Evolutionary conservation across 2,797 vertebrate genomes (phyloP).

Genomic region (Labeo calbasu): DNA sequence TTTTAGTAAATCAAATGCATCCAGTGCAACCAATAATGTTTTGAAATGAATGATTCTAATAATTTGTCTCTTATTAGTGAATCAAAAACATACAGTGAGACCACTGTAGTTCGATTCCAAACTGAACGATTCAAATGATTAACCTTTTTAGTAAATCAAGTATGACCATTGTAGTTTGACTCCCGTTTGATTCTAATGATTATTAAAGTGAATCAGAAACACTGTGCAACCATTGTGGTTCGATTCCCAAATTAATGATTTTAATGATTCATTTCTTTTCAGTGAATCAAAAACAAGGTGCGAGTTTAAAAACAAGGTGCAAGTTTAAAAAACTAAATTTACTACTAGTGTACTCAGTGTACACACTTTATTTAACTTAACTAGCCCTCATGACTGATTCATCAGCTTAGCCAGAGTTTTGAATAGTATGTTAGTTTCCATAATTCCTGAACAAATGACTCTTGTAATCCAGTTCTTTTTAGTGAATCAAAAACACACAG

Average conservation of each 20-base stretch:
- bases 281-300: not conserved
- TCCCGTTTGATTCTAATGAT: no score
- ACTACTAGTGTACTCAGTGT: no score
- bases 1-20: no score
- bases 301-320: not conserved
- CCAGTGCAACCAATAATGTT: no score
- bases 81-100: not conserved
- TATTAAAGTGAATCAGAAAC: no score
- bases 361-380: not conserved
- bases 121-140: no score
- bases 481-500: not conserved
- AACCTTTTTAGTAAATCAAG: not conserved
- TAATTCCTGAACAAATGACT: not conserved
- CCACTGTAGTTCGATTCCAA: not conserved
- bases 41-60: not conserved
- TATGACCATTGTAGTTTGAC: not conserved
- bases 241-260: no score
- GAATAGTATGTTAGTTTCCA: not conserved
- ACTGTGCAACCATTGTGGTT: no score
- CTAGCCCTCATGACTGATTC: not conserved
- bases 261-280: no score
- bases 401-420: not conserved
- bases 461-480: not conserved
- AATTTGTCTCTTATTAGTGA: not conserved
- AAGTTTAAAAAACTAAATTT: not conserved